Evolutionary conservation across 2,113 vertebrate genomes (phyloP).

Genomic region (Upupa epops): DNA sequence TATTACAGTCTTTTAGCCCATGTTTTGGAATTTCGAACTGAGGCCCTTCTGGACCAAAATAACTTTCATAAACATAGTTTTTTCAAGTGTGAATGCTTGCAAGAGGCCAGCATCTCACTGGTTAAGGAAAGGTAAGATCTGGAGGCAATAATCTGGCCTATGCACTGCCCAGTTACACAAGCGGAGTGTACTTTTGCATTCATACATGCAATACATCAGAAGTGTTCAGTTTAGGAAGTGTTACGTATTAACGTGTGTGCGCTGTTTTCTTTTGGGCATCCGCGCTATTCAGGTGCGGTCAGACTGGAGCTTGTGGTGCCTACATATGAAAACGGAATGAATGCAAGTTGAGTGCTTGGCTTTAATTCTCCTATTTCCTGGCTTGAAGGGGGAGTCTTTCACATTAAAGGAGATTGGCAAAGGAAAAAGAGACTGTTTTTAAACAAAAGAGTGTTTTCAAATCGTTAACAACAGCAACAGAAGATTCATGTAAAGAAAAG

Average conservation of each 20-base stretch:
- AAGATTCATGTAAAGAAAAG: not conserved
- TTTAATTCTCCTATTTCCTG: not conserved
- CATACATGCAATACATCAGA: not conserved
- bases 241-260: not conserved
- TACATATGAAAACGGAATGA: not conserved
- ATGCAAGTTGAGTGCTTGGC: not conserved
- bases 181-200: not conserved
- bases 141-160: not conserved
- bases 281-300: not conserved
- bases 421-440: not conserved
- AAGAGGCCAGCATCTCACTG: not conserved
- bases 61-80: constrained; percentile 28
- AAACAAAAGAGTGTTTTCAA: not conserved
- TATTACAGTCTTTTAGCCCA: constrained; percentile 54
- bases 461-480: not conserved
- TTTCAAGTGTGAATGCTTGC: not conserved
- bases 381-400: not conserved
- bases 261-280: not conserved
- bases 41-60: constrained; percentile 55
- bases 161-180: not conserved
- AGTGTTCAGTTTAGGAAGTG: not conserved
- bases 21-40: constrained; percentile 57
- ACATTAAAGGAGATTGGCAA: not conserved
- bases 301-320: not conserved
- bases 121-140: constrained; percentile 20